Base-by-base conservation (phyloP, 2,797 vertebrate species). In the Bufotes viridis region DNA sequence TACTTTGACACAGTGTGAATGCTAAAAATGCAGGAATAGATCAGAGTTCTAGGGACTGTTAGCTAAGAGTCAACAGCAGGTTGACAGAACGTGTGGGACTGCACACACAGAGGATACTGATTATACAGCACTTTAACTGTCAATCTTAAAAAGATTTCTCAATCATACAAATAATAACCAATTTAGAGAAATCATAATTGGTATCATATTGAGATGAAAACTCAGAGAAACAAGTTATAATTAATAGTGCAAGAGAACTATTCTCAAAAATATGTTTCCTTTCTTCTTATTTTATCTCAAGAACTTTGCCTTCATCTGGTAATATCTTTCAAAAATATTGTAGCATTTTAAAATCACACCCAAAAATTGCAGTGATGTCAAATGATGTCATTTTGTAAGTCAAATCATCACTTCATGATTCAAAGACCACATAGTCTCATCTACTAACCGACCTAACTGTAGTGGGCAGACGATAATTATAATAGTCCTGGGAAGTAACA, bases 101-200 rank as follows among this genome's bases (percentile, higher is more conserved):
- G 29, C 51, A 81, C 55, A 29, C 58, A 61, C 18, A 15, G 58
- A 63, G 58, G 60, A 81, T 60, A 81, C 58, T 81, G 79, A 81
- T 63, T 81, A 81, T 81, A 63, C 22, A 81, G 79, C 58, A 81
- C 79, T 81, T 65, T 81, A 65, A 63, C 22, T 63, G 79, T 81
- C 79, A 63, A 5, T 75, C 34, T 42, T n/a, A 75, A 53, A 78
- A 55, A 10, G 51, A 78, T 78, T 78, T 78, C 20, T 53, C 75
- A 78, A 81, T 81, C 79, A 81, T 65, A 63, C 29, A 81, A 81
- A 81, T 81, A 81, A 81, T 63, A 81, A 81, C 58, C 79, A 81
- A 81, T 49, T 34, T 81, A 81, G 20, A 42, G 20, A 63, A 42
- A 15, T 11, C 20, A n/a, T 81, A 81, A 81, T 81, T 81, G 79